These are phyloP conservation scores for Melanocharis versteri DNA, from an alignment of 2,113 vertebrate species.

Conservation along the genomic window DNA sequence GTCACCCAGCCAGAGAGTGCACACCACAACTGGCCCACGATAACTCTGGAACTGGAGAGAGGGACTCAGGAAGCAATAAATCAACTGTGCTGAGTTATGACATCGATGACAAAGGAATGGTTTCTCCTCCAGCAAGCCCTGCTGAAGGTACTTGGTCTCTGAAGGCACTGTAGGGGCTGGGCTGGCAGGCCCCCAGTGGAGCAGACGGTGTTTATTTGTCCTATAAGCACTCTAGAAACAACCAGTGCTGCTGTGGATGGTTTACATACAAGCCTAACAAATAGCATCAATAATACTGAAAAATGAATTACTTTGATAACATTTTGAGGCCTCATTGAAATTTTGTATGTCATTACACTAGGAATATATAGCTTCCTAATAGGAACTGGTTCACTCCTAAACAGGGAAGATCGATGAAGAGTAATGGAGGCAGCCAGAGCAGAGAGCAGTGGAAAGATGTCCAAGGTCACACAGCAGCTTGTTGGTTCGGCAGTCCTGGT, in stretches of 20 bases:
- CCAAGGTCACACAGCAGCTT: not conserved
- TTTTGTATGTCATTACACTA: not conserved
- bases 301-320: not conserved
- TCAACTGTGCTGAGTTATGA: slow-evolving; percentile 50
- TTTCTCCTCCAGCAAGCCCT: slow-evolving; percentile 21
- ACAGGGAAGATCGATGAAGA: not conserved
- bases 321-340: not conserved
- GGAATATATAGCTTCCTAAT: not conserved
- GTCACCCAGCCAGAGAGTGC: not conserved
- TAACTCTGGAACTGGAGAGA: not conserved
- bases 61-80: slow-evolving; percentile 60
- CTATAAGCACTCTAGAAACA: not conserved
- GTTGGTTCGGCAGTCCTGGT: not conserved
- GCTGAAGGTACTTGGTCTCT: slow-evolving; percentile 3
- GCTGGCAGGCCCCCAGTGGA: not conserved
- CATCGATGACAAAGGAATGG: slow-evolving; percentile 44
- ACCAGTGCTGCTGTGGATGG: not conserved
- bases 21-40: not conserved
- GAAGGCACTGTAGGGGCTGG: not conserved
- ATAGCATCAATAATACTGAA: not conserved
- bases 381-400: not conserved
- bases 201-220: slow-evolving; percentile 34
- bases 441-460: not conserved
- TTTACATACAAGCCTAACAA: not conserved
- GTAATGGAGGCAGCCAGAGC: not conserved